phyloP scores from a whole-genome alignment of 2,797 vertebrate genomes.

The Chrysocyon brachyurus region DNA sequence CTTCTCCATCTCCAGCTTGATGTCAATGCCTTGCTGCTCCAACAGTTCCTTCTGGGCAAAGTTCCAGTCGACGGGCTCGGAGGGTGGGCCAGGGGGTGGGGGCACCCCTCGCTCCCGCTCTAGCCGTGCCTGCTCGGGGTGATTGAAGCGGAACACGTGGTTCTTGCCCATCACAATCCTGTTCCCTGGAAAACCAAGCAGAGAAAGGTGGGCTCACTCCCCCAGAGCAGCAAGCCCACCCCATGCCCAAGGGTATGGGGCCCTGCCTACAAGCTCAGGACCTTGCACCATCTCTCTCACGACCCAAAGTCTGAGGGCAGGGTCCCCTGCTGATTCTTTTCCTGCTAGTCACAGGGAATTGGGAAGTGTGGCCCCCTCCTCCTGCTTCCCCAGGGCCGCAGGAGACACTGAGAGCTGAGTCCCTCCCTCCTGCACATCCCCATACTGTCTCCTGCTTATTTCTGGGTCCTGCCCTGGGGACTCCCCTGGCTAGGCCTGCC shows the following conservation, averaged over 20 bases:
- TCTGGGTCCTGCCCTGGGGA: not conserved
- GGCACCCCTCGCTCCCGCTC: constrained; percentile 91
- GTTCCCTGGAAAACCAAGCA: constrained; percentile 87
- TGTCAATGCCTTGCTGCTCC: constrained; percentile 95
- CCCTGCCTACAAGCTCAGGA: not conserved
- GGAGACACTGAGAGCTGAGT: not conserved
- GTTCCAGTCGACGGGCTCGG: constrained; percentile 94
- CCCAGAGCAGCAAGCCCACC: not conserved
- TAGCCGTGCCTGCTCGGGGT: constrained; percentile 94
- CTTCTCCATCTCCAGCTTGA: constrained; percentile 96
- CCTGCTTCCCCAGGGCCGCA: not conserved
- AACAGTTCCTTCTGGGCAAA: constrained; percentile 94
- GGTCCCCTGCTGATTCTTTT: not conserved
- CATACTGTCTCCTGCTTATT: not conserved
- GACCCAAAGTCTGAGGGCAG: not conserved
- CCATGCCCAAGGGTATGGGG: not conserved
- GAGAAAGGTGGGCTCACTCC: not conserved
- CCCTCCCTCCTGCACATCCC: not conserved
- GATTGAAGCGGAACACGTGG: constrained; percentile 96
- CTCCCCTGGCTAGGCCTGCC: not conserved
- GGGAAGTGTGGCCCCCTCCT: not conserved
- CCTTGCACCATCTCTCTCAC: not conserved
- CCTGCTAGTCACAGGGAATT: not conserved
- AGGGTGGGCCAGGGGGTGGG: constrained; percentile 88
- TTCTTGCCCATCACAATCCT: constrained; percentile 96